phyloP scores from a whole-genome alignment of 1,140 invertebrate species.

The Papilio dardanus region DNA sequence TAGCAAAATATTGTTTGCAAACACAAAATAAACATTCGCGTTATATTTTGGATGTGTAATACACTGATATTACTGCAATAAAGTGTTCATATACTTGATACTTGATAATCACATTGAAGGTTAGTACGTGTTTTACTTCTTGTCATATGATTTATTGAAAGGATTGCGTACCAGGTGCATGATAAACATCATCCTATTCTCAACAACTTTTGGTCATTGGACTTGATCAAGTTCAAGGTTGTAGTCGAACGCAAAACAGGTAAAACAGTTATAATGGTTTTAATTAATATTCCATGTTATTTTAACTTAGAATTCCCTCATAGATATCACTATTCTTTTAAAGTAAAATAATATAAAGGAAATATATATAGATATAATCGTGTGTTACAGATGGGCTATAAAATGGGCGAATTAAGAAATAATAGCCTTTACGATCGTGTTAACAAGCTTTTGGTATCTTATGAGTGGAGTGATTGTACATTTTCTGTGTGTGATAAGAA shows the following conservation, averaged over 20 bases:
- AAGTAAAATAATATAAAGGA: background rate
- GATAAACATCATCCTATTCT: slow-evolving; percentile 22
- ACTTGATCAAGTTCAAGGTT: slow-evolving; percentile 38
- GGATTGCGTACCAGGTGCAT: background rate
- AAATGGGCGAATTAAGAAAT: slow-evolving; percentile 52
- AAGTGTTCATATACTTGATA: background rate
- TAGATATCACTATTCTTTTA: background rate
- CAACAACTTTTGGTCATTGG: slow-evolving; percentile 27
- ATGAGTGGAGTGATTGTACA: slow-evolving; percentile 82
- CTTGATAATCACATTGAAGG: slow-evolving; percentile 33
- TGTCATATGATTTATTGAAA: background rate
- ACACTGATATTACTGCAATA: slow-evolving; percentile 19
- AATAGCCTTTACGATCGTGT: slow-evolving; percentile 75
- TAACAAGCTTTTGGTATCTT: slow-evolving; percentile 76
- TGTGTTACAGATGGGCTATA: slow-evolving; percentile 68
- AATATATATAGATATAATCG: slow-evolving; percentile 27
- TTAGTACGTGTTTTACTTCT: slow-evolving; percentile 9
- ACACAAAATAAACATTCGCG: slow-evolving; percentile 13
- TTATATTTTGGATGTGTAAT: slow-evolving; percentile 10
- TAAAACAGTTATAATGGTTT: slow-evolving; percentile 33
- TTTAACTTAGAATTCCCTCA: background rate
- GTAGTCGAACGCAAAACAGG: slow-evolving; percentile 21
- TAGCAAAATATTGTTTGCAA: slow-evolving; percentile 34
- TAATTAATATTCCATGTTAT: slow-evolving; percentile 4
- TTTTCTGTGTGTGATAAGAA: slow-evolving; percentile 80